Evolutionary conservation across 2,888 invertebrate genomes (phyloP).

Genomic region (Kryphioiulus occultus): DNA sequence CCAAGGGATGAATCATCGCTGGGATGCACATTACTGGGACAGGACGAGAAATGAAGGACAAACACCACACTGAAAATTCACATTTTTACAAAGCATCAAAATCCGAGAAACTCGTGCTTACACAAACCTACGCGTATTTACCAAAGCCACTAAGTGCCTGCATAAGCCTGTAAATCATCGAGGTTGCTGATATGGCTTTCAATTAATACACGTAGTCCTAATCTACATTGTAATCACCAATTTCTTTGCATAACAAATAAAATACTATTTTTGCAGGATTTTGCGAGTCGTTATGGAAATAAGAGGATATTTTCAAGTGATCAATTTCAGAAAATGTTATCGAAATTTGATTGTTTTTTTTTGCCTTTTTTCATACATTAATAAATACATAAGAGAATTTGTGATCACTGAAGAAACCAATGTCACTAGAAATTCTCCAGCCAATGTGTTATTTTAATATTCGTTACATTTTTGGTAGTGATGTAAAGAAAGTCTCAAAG

Average conservation of each 20-base stretch:
- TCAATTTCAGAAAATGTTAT: too few species aligned
- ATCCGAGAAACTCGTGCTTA: not conserved
- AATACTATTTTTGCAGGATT: not conserved
- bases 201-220: not conserved
- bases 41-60: not conserved
- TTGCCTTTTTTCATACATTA: too few species aligned
- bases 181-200: not conserved
- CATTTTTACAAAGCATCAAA: not conserved
- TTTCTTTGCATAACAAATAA: not conserved
- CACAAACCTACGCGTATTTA: slow-evolving; percentile 15
- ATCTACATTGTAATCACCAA: not conserved
- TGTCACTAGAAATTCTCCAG: too few species aligned
- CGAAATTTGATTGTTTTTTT: too few species aligned
- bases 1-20: slow-evolving; percentile 1
- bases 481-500: too few species aligned
- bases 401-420: too few species aligned
- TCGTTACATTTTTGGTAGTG: too few species aligned
- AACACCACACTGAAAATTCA: not conserved
- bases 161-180: not conserved
- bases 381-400: too few species aligned
- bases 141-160: not conserved
- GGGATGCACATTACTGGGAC: slow-evolving; percentile 4
- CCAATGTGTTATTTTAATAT: too few species aligned
- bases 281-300: too few species aligned
- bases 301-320: too few species aligned